phyloP scores from a whole-genome alignment of 2,797 vertebrate species.

The Pseudomugil tenellus region DNA sequence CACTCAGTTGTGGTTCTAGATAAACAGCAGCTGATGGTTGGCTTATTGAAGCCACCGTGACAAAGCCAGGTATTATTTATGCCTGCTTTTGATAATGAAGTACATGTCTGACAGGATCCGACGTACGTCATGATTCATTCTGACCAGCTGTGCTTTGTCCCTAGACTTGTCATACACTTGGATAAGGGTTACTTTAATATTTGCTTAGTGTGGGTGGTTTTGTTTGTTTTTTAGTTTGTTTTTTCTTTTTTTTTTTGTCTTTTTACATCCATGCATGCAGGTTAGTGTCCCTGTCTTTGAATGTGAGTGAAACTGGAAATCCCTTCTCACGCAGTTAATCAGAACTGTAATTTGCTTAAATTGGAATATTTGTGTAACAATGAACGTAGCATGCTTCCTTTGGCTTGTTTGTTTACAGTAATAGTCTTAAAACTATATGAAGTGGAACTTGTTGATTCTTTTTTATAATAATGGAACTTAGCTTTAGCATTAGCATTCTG shows the following conservation, averaged over 20 bases:
- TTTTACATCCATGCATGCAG: background rate
- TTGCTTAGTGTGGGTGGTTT: slow-evolving; percentile 27
- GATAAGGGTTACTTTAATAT: slow-evolving; percentile 12
- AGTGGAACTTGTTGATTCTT: background rate
- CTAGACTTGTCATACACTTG: slow-evolving; percentile 10
- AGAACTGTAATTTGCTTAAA: background rate
- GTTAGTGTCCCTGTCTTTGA: background rate
- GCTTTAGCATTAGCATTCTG: background rate
- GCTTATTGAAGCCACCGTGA: slow-evolving; percentile 26
- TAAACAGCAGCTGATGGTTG: slow-evolving; percentile 39
- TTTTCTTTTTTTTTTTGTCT: no score
- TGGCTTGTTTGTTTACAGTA: background rate
- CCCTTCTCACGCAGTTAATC: slow-evolving; percentile 22
- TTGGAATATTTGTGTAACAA: slow-evolving; percentile 9
- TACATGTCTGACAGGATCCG: slow-evolving; percentile 31
- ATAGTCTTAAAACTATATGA: background rate
- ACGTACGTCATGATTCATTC: slow-evolving; percentile 34
- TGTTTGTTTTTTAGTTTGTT: no score
- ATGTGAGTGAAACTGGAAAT: slow-evolving; percentile 29
- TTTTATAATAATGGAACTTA: background rate
- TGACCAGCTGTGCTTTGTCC: background rate
- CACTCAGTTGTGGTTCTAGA: slow-evolving; percentile 27
- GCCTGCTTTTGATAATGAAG: slow-evolving; percentile 34
- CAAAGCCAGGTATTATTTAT: slow-evolving; percentile 49
- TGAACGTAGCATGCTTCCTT: slow-evolving; percentile 1